phyloP scores from a whole-genome alignment of 2,113 vertebrate species.

The Cervus canadensis region DNA sequence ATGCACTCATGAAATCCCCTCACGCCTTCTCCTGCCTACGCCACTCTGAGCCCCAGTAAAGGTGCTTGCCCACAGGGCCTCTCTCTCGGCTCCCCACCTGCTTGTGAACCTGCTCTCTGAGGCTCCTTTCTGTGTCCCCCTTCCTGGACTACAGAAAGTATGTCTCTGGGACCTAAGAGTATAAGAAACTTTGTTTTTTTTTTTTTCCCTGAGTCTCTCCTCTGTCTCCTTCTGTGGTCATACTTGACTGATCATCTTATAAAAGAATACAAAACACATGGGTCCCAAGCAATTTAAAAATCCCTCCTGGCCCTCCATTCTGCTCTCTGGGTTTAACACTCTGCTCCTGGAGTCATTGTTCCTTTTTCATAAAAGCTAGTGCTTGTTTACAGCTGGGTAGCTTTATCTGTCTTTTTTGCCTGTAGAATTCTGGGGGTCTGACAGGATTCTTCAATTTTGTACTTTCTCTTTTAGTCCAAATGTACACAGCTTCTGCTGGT shows the following conservation, averaged over 20 bases:
- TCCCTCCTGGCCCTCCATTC: not conserved
- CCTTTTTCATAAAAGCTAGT: not conserved
- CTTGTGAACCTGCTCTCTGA: not conserved
- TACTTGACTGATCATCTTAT: not conserved
- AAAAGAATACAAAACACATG: not conserved
- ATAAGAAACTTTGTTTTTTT: not conserved
- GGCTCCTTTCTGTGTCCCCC: not conserved
- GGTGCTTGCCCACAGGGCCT: too few species aligned
- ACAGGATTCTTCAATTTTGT: not conserved
- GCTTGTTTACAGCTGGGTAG: not conserved
- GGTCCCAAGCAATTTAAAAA: not conserved
- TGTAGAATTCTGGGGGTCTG: not conserved
- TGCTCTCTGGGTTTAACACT: not conserved
- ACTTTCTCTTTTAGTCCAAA: not conserved
- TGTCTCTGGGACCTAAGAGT: not conserved
- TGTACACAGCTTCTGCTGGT: not conserved
- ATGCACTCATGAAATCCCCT: not conserved
- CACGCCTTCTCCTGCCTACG: not conserved
- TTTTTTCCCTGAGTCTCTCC: not conserved
- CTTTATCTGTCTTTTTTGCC: not conserved
- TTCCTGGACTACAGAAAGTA: too few species aligned
- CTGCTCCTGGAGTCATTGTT: not conserved
- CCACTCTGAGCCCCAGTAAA: not conserved
- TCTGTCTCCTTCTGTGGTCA: not conserved
- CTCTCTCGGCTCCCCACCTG: not conserved